A percentile compares a stretch with the other conserved stretches of the same genome.
These are phyloP conservation scores for Helicorthomorpha holstii DNA, from an alignment of 1,140 invertebrate species.

Conservation along the genomic window DNA sequence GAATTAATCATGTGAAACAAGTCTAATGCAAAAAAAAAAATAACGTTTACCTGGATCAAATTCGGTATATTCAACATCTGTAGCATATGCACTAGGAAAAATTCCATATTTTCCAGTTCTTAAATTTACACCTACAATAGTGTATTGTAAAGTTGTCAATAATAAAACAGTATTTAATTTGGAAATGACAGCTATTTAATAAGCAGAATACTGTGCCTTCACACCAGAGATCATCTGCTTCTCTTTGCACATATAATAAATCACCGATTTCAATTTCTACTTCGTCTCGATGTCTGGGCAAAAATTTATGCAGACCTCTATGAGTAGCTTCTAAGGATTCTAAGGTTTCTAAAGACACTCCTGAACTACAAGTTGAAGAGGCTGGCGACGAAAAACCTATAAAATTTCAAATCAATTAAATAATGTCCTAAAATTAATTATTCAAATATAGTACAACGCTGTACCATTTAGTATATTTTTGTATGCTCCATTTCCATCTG, in stretches of 20 bases:
- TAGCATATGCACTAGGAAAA: conserved; percentile 90
- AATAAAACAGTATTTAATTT: not conserved
- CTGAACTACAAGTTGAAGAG: conserved; percentile 14
- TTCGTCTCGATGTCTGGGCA: conserved; percentile 85
- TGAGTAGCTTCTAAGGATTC: conserved; percentile 88
- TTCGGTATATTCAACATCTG: conserved; percentile 87
- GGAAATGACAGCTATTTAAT: not conserved
- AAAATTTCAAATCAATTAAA: not conserved
- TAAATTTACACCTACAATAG: conserved; percentile 64
- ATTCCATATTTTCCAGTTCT: conserved; percentile 81
- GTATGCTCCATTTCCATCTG: too few relatives aligned
- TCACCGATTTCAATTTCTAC: conserved; percentile 94
- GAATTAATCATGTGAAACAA: not conserved
- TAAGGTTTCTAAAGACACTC: conserved; percentile 47
- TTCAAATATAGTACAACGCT: too few relatives aligned
- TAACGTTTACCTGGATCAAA: conserved; percentile 71
- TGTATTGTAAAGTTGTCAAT: conserved; percentile 6
- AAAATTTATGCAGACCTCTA: conserved; percentile 83
- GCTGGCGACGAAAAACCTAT: conserved; percentile 19
- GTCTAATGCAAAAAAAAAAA: conserved; percentile 25
- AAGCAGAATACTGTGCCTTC: conserved; percentile 40
- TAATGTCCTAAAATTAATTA: too few relatives aligned
- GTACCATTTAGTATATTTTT: too few relatives aligned
- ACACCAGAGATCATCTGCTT: conserved; percentile 93
- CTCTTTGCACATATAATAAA: conserved; percentile 88